These are phyloP conservation scores for Nothobranchius kuhntae DNA, from an alignment of 2,113 vertebrate genomes.

Conservation along the genomic window DNA sequence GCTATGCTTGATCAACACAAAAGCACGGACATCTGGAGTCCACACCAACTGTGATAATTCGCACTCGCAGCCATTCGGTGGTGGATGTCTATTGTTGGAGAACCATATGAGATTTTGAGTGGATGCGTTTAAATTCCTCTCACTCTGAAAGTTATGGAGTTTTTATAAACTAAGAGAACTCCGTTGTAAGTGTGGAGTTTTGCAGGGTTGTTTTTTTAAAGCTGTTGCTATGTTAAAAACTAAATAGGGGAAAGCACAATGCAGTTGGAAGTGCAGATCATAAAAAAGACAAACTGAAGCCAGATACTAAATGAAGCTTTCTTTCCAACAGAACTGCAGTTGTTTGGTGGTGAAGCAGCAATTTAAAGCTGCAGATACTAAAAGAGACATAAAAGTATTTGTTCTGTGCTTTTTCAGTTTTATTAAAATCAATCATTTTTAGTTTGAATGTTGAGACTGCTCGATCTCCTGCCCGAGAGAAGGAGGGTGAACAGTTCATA, in stretches of 20 bases:
- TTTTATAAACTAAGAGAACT: constrained; percentile 23
- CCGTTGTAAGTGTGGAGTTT: constrained; percentile 5
- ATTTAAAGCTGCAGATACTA: background rate
- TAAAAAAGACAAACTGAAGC: constrained; percentile 4
- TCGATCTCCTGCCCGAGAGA: too few relatives aligned
- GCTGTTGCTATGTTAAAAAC: constrained; percentile 4
- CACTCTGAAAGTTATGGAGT: constrained; percentile 25
- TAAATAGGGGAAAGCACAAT: constrained; percentile 3
- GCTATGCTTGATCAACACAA: constrained; percentile 42
- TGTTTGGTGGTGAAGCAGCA: background rate
- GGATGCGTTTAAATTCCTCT: constrained; percentile 45
- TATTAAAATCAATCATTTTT: constrained; percentile 11
- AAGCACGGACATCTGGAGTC: constrained; percentile 61
- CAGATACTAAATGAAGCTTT: constrained; percentile 1
- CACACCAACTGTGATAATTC: constrained; percentile 45
- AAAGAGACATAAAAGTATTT: background rate
- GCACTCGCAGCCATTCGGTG: constrained; percentile 12
- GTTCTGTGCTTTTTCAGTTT: background rate
- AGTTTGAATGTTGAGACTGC: too few relatives aligned
- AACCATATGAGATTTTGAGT: constrained; percentile 33
- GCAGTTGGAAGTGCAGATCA: constrained; percentile 2
- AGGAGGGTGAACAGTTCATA: too few relatives aligned
- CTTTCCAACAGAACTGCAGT: background rate
- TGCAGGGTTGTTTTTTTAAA: background rate
- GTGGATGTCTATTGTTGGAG: constrained; percentile 39